These are phyloP conservation scores for Phyllostomus discolor DNA, from an alignment of 2,113 vertebrate species.

Conservation along the genomic window DNA sequence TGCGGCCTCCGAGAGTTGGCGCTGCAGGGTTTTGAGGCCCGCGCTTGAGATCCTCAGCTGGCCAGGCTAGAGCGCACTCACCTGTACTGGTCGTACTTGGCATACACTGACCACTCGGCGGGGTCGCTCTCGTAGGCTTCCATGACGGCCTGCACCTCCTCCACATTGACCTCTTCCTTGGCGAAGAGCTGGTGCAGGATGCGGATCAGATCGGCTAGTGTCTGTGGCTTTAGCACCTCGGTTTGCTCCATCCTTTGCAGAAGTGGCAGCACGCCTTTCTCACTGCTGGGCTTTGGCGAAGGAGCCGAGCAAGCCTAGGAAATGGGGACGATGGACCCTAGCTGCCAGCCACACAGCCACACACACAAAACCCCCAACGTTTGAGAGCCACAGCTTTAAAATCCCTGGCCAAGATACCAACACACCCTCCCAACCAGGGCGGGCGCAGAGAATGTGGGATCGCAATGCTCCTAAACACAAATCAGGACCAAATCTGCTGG, in stretches of 20 bases:
- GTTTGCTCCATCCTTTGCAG: slow-evolving; percentile 71
- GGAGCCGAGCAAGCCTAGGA: neutral
- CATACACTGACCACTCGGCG: slow-evolving; percentile 89
- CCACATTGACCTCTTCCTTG: slow-evolving; percentile 85
- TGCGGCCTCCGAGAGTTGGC: neutral
- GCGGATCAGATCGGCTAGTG: slow-evolving; percentile 86
- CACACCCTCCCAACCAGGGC: neutral
- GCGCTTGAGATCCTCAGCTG: neutral
- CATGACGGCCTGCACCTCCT: slow-evolving; percentile 91
- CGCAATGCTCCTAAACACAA: fast-evolving
- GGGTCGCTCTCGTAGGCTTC: slow-evolving; percentile 92
- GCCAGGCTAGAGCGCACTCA: slow-evolving; percentile 65
- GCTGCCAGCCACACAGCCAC: neutral
- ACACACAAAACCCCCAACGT: neutral
- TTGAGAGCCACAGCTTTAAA: neutral
- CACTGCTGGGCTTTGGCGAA: neutral
- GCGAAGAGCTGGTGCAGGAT: slow-evolving; percentile 88
- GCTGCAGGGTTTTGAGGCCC: fast-evolving
- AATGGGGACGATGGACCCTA: neutral
- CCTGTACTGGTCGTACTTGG: slow-evolving; percentile 94
- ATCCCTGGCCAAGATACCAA: neutral
- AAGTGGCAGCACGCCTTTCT: neutral
- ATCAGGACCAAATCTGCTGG: neutral
- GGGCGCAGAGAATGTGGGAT: fast-evolving
- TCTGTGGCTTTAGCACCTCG: slow-evolving; percentile 84